A percentile compares a stretch with the other conserved stretches of the same genome.
These are phyloP conservation scores for Xanthia icteritia DNA, from an alignment of 2,888 invertebrate genomes.

Conservation along the genomic window DNA sequence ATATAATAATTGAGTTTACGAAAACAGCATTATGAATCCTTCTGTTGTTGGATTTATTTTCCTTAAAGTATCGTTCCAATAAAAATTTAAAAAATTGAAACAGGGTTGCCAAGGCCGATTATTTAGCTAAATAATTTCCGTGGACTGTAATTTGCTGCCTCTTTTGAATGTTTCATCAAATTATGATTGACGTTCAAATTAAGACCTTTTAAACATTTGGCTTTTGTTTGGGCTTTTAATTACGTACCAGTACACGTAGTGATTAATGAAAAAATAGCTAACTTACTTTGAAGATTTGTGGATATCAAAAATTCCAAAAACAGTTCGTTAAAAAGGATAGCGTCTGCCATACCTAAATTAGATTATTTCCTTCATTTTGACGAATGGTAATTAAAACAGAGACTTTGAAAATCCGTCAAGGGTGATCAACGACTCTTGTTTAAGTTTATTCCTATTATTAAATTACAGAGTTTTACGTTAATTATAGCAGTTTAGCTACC, in stretches of 20 bases:
- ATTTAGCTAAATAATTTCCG: not conserved
- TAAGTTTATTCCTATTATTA: not conserved
- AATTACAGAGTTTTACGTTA: not conserved
- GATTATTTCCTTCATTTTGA: not conserved
- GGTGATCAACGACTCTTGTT: not conserved
- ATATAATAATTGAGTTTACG: not conserved
- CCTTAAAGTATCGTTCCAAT: not conserved
- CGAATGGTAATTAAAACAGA: not conserved
- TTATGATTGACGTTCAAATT: conserved; percentile 11
- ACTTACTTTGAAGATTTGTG: conserved; percentile 1
- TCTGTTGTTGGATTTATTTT: not conserved
- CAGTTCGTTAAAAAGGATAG: not conserved
- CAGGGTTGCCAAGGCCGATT: not conserved
- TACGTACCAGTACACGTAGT: not conserved
- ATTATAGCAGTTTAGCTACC: not conserved
- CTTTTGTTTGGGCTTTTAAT: not conserved
- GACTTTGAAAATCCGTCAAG: not conserved
- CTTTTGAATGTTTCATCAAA: conserved; percentile 2
- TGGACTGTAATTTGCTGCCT: not conserved
- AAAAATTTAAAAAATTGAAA: not conserved
- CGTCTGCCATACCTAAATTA: not conserved
- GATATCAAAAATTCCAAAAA: not conserved
- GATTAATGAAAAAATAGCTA: not conserved
- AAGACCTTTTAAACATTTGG: not conserved
- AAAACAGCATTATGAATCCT: not conserved